These are phyloP conservation scores for Hedya salicella DNA, from an alignment of 2,888 invertebrate species.

Conservation along the genomic window DNA sequence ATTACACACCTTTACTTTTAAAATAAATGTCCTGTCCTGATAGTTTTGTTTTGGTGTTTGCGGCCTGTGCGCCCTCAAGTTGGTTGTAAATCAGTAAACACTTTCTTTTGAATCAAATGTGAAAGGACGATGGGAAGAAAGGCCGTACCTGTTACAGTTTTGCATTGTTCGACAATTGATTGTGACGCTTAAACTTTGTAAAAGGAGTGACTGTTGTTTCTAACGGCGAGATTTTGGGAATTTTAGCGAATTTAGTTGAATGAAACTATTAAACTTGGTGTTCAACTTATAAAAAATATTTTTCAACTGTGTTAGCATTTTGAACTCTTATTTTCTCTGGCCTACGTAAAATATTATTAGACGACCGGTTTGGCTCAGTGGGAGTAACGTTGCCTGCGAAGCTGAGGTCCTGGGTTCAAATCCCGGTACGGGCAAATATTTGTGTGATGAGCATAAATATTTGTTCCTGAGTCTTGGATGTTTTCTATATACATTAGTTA, in stretches of 20 bases:
- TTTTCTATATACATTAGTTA: too few relatives aligned
- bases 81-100: constrained; percentile 76
- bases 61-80: constrained; percentile 62
- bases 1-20: constrained; percentile 72
- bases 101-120: constrained; percentile 63
- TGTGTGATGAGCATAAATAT: too few relatives aligned
- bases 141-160: constrained; percentile 73
- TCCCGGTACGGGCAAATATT: too few relatives aligned
- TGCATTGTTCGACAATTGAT: constrained; percentile 55
- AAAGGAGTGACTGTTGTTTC: constrained; percentile 12
- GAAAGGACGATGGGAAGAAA: constrained; percentile 58
- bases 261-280: not conserved
- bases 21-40: constrained; percentile 50
- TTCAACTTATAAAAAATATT: too few relatives aligned
- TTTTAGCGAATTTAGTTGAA: not conserved
- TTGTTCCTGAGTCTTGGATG: too few relatives aligned
- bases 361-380: too few relatives aligned
- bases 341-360: too few relatives aligned
- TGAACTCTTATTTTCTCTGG: too few relatives aligned
- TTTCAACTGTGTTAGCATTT: too few relatives aligned
- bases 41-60: constrained; percentile 68
- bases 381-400: too few relatives aligned
- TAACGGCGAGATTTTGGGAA: not conserved
- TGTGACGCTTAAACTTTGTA: constrained; percentile 10
- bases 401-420: too few relatives aligned